Evolutionary conservation across 2,888 invertebrate species (phyloP).

Genomic region (Limnephilus auricula): DNA sequence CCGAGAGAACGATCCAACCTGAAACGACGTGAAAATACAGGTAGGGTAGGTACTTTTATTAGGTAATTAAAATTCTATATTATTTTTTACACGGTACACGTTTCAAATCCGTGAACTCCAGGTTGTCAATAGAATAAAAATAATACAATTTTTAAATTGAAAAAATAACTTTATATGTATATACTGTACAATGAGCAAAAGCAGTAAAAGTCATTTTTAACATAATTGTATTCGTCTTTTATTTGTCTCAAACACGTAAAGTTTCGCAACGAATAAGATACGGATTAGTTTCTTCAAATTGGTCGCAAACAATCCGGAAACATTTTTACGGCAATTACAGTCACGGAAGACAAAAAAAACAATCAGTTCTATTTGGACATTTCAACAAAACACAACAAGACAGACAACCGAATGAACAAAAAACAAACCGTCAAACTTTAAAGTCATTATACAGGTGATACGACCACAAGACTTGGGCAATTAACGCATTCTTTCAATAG

Average conservation of each 20-base stretch:
- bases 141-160: no score
- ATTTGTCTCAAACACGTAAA: not conserved
- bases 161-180: not conserved
- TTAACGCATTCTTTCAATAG: not conserved
- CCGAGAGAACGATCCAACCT: no score
- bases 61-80: no score
- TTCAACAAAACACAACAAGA: not conserved
- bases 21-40: no score
- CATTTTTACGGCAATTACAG: constrained; percentile 22
- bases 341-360: not conserved
- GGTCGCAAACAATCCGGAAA: not conserved
- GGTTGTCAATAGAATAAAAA: no score
- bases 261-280: not conserved
- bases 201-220: not conserved
- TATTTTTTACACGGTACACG: no score
- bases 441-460: not conserved
- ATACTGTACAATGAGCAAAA: not conserved
- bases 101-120: no score
- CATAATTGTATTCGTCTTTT: not conserved
- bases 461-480: not conserved
- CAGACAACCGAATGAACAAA: not conserved
- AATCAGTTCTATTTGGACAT: not conserved
- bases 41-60: no score
- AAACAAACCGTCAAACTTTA: not conserved
- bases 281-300: constrained; percentile 3